A percentile compares a stretch with the other conserved stretches of the same genome.
Conservation (phyloP, 2,888 invertebrate species). For the Chrysolina americana region DNA sequence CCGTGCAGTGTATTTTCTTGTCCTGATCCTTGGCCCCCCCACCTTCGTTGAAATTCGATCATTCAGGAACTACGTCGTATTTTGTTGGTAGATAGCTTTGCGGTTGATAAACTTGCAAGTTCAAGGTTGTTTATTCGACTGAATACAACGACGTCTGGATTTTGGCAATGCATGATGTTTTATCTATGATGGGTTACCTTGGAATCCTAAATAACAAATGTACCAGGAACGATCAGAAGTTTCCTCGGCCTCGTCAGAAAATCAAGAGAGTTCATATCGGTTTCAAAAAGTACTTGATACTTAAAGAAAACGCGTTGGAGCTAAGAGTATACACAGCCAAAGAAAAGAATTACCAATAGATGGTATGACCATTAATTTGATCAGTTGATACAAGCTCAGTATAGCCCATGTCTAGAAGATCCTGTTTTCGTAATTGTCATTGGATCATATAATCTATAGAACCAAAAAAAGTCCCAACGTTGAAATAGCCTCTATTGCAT, state of each 20-base stretch:
- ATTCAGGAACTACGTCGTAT: conserved; percentile 26
- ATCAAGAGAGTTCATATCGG: not conserved
- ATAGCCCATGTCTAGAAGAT: too few relatives aligned
- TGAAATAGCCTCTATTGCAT: too few relatives aligned
- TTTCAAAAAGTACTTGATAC: too few relatives aligned
- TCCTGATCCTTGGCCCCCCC: not conserved
- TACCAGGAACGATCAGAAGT: conserved; percentile 17
- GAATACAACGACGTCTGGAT: conserved; percentile 29
- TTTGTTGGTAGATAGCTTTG: conserved; percentile 50
- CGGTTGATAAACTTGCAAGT: conserved; percentile 68
- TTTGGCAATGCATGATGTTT: conserved; percentile 27
- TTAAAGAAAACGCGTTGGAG: too few relatives aligned
- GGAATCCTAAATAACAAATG: conserved; percentile 24
- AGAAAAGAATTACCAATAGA: too few relatives aligned
- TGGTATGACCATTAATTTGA: too few relatives aligned
- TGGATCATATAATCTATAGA: too few relatives aligned
- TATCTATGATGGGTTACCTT: conserved; percentile 25
- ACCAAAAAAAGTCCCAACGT: too few relatives aligned
- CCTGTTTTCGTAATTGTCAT: too few relatives aligned
- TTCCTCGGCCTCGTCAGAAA: not conserved
- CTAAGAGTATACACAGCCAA: too few relatives aligned
- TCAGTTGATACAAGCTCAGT: too few relatives aligned
- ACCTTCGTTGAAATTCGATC: not conserved
- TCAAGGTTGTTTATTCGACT: conserved; percentile 62
- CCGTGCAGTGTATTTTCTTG: not conserved